These are phyloP conservation scores for Macrocentrus cingulum DNA, from an alignment of 1,140 invertebrate species.

Conservation along the genomic window DNA sequence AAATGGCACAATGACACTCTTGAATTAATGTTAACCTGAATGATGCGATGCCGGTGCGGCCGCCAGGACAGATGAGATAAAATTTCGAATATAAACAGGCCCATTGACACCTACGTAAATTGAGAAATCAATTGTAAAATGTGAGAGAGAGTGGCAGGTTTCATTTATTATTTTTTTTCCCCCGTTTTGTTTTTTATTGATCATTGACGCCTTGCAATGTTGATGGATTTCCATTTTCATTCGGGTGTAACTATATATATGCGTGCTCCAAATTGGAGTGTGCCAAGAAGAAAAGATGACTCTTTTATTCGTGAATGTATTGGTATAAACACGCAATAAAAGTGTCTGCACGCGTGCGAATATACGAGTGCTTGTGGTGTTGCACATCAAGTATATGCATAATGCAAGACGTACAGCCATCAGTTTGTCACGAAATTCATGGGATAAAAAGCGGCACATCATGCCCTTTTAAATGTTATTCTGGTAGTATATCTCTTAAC, in stretches of 20 bases:
- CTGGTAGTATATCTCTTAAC: no score
- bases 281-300: slow-evolving; percentile 20
- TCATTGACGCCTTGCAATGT: neutral
- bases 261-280: slow-evolving; percentile 20
- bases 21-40: slow-evolving; percentile 1
- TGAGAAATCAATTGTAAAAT: slow-evolving; percentile 14
- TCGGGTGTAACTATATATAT: slow-evolving; percentile 4
- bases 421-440: slow-evolving; percentile 27
- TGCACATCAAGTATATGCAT: slow-evolving; percentile 15
- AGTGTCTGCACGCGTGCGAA: slow-evolving; percentile 27
- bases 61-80: no score
- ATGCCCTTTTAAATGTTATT: slow-evolving; percentile 26
- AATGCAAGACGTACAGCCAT: slow-evolving; percentile 18
- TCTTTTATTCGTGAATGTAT: slow-evolving; percentile 1
- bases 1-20: slow-evolving; percentile 12
- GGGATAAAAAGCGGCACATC: slow-evolving; percentile 23
- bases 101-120: slow-evolving; percentile 11
- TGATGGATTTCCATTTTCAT: slow-evolving; percentile 6
- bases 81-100: neutral
- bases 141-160: neutral
- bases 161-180: neutral
- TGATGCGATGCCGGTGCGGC: no score
- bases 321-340: slow-evolving; percentile 26
- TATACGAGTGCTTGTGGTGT: slow-evolving; percentile 12
- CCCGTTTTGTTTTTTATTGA: neutral